Evolutionary conservation across 2,888 invertebrate genomes (phyloP).

Genomic region (Lasius platythorax): DNA sequence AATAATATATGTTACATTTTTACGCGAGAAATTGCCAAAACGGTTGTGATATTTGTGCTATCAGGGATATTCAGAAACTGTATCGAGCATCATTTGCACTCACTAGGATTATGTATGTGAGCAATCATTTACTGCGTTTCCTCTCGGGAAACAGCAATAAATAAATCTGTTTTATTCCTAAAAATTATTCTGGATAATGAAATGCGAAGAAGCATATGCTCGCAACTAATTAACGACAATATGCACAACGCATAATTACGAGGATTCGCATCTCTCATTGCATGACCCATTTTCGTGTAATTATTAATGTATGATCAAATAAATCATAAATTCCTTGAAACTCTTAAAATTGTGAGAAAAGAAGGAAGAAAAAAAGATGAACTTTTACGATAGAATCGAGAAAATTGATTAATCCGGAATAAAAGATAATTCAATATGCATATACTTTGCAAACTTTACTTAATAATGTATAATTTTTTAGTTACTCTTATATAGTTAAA

Average conservation of each 20-base stretch:
- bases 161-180: slow-evolving; percentile 74
- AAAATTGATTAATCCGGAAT: not conserved
- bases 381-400: not conserved
- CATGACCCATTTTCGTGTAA: slow-evolving; percentile 40
- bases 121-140: slow-evolving; percentile 26
- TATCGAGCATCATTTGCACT: not conserved
- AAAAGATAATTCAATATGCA: not conserved
- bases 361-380: not conserved
- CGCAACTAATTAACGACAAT: slow-evolving; percentile 58
- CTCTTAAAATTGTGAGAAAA: not conserved
- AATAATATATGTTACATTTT: not conserved
- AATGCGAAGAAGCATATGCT: slow-evolving; percentile 57
- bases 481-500: not conserved
- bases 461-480: not conserved
- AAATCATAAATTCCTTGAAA: slow-evolving; percentile 10
- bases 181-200: slow-evolving; percentile 74
- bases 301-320: slow-evolving; percentile 29
- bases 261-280: slow-evolving; percentile 35
- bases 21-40: not conserved
- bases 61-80: not conserved
- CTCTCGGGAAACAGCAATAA: slow-evolving; percentile 56
- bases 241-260: slow-evolving; percentile 51
- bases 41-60: not conserved
- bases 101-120: slow-evolving; percentile 25
- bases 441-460: not conserved